Evolutionary conservation across 1,140 invertebrate genomes (phyloP).

Genomic region (Zeugodacus cucurbitae): DNA sequence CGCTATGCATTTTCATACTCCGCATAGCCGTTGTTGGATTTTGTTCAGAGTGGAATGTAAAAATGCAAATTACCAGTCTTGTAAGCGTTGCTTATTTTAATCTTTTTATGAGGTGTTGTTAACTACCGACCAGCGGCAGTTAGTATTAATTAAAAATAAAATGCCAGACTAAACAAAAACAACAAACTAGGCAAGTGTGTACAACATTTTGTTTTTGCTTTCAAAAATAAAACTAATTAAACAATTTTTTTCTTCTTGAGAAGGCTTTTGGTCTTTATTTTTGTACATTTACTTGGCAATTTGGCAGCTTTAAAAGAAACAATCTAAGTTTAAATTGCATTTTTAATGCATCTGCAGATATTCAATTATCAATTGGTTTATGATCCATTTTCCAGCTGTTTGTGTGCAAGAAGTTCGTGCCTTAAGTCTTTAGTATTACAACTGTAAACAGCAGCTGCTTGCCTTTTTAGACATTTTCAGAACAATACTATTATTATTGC

Average conservation of each 20-base stretch:
- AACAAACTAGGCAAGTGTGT: neutral
- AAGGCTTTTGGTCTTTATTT: neutral
- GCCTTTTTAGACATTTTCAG: too few species aligned
- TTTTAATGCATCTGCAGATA: neutral
- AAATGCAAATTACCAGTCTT: constrained; percentile 9
- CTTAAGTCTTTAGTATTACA: too few species aligned
- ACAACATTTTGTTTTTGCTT: neutral
- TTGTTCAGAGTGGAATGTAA: neutral
- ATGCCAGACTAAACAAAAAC: neutral
- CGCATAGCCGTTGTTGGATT: neutral
- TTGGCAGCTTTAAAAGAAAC: neutral
- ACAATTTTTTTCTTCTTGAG: neutral
- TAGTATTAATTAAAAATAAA: neutral
- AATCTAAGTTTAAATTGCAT: neutral
- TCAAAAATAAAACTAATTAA: neutral
- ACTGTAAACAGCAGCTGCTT: too few species aligned
- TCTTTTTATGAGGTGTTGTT: neutral
- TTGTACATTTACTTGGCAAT: neutral
- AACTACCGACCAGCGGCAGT: neutral
- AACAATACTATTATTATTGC: too few species aligned
- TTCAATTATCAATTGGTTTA: neutral
- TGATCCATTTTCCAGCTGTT: too few species aligned
- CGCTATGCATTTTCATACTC: neutral
- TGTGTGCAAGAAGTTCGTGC: too few species aligned
- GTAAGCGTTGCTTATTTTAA: neutral